These are phyloP conservation scores for Amblyornis subalaris DNA, from an alignment of 2,113 vertebrate species.

Conservation along the genomic window DNA sequence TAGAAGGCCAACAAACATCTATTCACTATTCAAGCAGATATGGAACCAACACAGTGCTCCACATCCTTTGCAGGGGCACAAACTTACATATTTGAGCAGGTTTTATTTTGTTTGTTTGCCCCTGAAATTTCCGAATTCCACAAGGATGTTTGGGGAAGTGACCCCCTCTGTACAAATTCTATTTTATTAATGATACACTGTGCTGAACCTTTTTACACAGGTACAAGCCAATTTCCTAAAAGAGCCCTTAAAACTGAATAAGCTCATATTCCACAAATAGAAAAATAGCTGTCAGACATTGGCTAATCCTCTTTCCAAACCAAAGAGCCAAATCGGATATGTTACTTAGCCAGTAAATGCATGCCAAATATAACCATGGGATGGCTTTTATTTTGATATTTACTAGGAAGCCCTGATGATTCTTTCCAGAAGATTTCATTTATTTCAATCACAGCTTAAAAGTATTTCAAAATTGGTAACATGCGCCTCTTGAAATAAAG, in stretches of 20 bases:
- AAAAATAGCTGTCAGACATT: conserved; percentile 26
- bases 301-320: conserved; percentile 35
- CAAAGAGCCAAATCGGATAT: conserved; percentile 29
- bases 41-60: background rate
- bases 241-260: background rate
- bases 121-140: background rate
- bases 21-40: background rate
- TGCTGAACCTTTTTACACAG: background rate
- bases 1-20: background rate
- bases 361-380: conserved; percentile 33
- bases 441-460: background rate
- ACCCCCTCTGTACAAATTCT: background rate
- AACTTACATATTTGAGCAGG: background rate
- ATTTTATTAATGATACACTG: background rate
- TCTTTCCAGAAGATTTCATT: conserved; percentile 19
- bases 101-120: background rate
- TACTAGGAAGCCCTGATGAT: background rate
- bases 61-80: background rate
- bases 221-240: conserved; percentile 29
- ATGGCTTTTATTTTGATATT: conserved; percentile 49
- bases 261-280: conserved; percentile 28
- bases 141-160: background rate
- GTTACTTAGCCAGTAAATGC: background rate
- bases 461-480: background rate
- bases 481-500: background rate